Conservation (phyloP, 2,888 invertebrate species). For the Zootermopsis nevadensis region DNA sequence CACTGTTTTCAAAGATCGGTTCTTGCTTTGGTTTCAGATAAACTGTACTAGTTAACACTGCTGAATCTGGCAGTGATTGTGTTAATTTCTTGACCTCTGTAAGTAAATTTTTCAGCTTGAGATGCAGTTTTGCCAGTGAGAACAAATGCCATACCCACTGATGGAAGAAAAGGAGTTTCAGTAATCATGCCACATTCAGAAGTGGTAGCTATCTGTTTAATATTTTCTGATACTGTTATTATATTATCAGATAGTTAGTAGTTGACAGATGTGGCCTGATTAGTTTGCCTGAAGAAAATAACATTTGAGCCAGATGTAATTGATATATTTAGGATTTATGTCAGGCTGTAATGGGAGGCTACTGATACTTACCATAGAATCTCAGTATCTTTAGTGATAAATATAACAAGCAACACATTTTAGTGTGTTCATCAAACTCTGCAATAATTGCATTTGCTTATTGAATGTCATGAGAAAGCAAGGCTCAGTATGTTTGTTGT, state of each 20-base stretch:
- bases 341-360: not conserved
- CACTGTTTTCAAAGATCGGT: not conserved
- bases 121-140: not conserved
- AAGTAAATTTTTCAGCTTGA: not conserved
- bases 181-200: slow-evolving; percentile 48
- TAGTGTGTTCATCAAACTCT: too few species aligned
- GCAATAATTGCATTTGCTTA: too few species aligned
- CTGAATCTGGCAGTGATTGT: slow-evolving; percentile 49
- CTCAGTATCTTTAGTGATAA: too few species aligned
- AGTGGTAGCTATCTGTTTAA: slow-evolving; percentile 50
- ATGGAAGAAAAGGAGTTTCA: not conserved
- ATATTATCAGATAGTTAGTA: not conserved
- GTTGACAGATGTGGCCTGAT: slow-evolving; percentile 14
- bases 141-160: slow-evolving; percentile 13
- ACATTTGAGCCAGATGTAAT: slow-evolving; percentile 2
- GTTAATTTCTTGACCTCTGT: not conserved
- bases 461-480: too few species aligned
- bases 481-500: too few species aligned
- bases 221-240: slow-evolving; percentile 5
- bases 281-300: not conserved
- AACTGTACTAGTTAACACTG: slow-evolving; percentile 52
- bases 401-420: too few species aligned
- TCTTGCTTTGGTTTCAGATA: slow-evolving; percentile 33
- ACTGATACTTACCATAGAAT: too few species aligned
- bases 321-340: not conserved